Base-by-base conservation (phyloP, 2,113 vertebrate genomes). In the Actenoides hombroni region DNA sequence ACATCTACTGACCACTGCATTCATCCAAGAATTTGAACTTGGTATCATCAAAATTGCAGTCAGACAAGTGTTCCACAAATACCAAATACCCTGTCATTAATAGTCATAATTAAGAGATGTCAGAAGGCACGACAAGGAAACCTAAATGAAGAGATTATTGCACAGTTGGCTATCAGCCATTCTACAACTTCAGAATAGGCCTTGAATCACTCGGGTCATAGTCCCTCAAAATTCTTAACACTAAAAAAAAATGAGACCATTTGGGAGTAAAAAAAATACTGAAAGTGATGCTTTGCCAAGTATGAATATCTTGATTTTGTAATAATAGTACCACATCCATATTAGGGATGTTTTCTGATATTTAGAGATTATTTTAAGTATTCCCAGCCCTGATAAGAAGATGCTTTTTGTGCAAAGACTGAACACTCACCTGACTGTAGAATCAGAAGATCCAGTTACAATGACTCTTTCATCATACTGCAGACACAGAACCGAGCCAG, bases 391-490 rank as follows among this genome's bases (percentile, higher is more conserved):
- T 33, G n/a, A 81, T 4, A 73, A 9, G 53, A 46, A 28, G 31
- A 37, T 48, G 6, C 57, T 53, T 81, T 90, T 69, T 21, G 33
- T 31, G 35, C 48, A 70, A 75, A 89, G 57, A 6, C 13, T 48
- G 68, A 42, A 37, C 15, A 24, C 98, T 96, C 87, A 99, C 99
- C 99, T 99, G 92, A 99, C 99, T 78, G 99, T 99, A n/a, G 99
- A 99, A 96, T 99, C 99, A 42, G 99, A 99, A 68, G 99, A 99
- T 90, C 99, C 99, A 28, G 99, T 99, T 96, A 99, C 99, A 90
- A 99, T 99, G 96, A 99, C 99, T 95, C 99, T 98, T 85, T 99
- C 99, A 53, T 99, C 99, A 73, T 99, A 99, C 96, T 99, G 99
- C 91, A 99, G 98, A 98, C 99, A 99, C 89, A 99, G 98, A 96